Evolutionary conservation across 2,888 invertebrate genomes (phyloP), one percentile per base, ranked within the genome.

Genomic region (Acronicta leporina): DNA sequence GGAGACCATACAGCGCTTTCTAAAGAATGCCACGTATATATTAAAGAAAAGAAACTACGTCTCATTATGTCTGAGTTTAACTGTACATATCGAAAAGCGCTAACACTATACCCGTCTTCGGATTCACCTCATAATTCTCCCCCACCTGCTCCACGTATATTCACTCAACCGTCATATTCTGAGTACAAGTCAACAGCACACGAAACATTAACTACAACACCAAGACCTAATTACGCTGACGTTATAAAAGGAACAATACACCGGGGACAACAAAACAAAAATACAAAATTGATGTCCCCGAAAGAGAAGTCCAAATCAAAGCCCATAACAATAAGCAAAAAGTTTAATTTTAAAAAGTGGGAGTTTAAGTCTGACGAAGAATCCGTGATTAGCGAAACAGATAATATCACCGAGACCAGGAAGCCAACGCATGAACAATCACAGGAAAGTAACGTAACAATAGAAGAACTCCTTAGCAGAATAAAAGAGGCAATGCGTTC

Each of bases 41-140:
- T n/a, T 2, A 45, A 53, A 38, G 25, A 44, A 38, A 42, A 16
- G 13, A 45, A 45, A 45, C 25, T 53, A 11, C 35, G 44, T 0
- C 14, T 38, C 13, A 25, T 44, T 14, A 53, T 44, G 44, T 20
- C 35, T 0, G 35, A 52, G 7, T 52, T 44, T 20, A 44, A 52
- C 25, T 52, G 52, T 13, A 52, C 52, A 7, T 44, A 52, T 25
- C 33, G 16, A 3, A 44, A 45, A n/a, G 52, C 38, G 11, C 10
- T 52, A 11, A 53, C 52, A 11, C 38, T 45, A 20, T 53, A 45
- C 38, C 30, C 30, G 10, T 1, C 30, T 13, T 11, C 42, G 15
- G 40, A 53, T 5, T 45, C 43, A 7, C 44, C 30, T 5, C 8
- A 14, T 27, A 15, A 40, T 7, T 25, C 49, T 14, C 40, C 49